Evolutionary conservation across 2,113 vertebrate species (phyloP).

Genomic region (Myrmecophaga tridactyla): DNA sequence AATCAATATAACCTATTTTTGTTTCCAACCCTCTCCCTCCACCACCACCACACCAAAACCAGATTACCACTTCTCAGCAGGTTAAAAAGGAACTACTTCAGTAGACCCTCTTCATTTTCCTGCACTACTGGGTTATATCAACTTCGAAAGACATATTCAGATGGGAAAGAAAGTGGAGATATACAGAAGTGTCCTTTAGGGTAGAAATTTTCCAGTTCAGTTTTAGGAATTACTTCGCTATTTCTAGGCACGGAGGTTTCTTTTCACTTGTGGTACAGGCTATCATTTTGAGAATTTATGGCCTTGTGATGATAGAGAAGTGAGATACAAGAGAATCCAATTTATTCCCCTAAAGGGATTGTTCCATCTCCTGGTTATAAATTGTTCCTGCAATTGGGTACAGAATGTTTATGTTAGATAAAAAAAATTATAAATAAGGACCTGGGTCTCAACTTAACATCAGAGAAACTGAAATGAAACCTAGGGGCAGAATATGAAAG

Average conservation of each 20-base stretch:
- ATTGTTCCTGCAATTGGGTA: neutral
- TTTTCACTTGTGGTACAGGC: neutral
- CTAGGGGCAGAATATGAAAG: neutral
- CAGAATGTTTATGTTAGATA: conserved; percentile 43
- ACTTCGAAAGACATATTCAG: neutral
- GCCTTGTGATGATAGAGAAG: conserved; percentile 12
- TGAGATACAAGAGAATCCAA: conserved; percentile 50
- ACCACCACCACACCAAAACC: neutral
- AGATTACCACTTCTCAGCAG: neutral
- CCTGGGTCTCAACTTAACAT: neutral
- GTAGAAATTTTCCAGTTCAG: neutral
- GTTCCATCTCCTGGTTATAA: conserved; percentile 31
- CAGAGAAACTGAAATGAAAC: conserved; percentile 24
- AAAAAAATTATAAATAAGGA: conserved; percentile 62
- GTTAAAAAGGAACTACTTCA: neutral
- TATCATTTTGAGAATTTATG: conserved; percentile 42
- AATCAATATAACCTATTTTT: neutral
- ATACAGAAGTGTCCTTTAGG: neutral
- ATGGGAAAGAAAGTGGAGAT: neutral
- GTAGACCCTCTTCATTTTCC: neutral
- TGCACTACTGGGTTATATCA: neutral
- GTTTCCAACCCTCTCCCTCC: neutral
- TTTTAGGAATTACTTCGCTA: neutral
- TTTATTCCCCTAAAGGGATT: conserved; percentile 54
- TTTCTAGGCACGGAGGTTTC: neutral